These are phyloP conservation scores for Glyptemys insculpta DNA, from an alignment of 2,797 vertebrate genomes.

Conservation along the genomic window DNA sequence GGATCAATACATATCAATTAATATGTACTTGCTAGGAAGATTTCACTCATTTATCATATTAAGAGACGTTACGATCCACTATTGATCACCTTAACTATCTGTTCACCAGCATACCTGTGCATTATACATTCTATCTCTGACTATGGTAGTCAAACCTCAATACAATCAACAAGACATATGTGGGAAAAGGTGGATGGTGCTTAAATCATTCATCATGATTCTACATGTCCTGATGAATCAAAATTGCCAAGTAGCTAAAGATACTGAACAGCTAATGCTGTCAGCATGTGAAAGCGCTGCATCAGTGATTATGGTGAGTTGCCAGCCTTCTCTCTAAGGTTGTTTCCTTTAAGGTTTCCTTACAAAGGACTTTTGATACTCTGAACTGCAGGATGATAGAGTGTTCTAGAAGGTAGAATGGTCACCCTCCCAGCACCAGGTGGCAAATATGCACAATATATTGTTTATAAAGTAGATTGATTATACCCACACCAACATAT, in stretches of 20 bases:
- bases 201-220: conserved; percentile 68
- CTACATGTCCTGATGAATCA: conserved; percentile 52
- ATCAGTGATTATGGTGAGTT: background rate
- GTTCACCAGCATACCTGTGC: conserved; percentile 4
- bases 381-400: background rate
- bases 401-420: background rate
- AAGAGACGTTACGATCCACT: conserved; percentile 35
- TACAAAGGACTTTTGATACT: background rate
- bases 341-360: background rate
- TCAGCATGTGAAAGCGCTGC: background rate
- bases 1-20: conserved; percentile 63
- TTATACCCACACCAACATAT: background rate
- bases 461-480: background rate
- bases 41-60: conserved; percentile 63
- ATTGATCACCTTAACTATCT: conserved; percentile 65
- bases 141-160: conserved; percentile 36
- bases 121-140: conserved; percentile 39
- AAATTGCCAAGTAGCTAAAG: conserved; percentile 15
- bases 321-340: background rate
- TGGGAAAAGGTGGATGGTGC: conserved; percentile 22
- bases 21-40: conserved; percentile 33
- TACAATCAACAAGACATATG: conserved; percentile 68
- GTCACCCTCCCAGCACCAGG: background rate
- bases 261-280: background rate
- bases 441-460: background rate